Evolutionary conservation across 2,888 invertebrate genomes (phyloP).

Genomic region (Drosophila melanocephala): DNA sequence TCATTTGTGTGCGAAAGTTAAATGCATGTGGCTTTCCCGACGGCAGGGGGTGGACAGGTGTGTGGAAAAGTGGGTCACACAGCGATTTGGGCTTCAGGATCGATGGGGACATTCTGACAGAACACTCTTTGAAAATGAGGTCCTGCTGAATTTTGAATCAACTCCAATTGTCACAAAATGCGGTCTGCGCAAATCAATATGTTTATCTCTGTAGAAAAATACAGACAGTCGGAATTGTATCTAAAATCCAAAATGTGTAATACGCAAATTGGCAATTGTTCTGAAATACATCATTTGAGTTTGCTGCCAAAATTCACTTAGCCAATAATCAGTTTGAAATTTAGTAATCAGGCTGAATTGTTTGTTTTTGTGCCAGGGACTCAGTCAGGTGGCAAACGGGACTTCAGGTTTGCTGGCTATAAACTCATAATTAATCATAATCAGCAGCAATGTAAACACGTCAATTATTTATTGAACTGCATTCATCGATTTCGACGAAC

Average conservation of each 20-base stretch:
- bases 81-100: background rate
- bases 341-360: constrained; percentile 27
- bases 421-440: background rate
- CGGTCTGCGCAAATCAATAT: constrained; percentile 16
- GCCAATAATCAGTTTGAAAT: constrained; percentile 26
- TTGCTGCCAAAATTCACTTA: constrained; percentile 4
- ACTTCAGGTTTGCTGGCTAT: background rate
- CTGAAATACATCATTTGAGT: background rate
- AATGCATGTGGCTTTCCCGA: background rate
- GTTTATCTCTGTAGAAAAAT: too few relatives aligned
- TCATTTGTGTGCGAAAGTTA: background rate
- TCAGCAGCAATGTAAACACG: background rate
- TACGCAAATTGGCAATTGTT: background rate
- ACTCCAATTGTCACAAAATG: constrained; percentile 51
- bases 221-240: background rate
- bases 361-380: background rate
- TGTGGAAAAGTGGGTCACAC: background rate
- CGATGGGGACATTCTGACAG: constrained; percentile 48
- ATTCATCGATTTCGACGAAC: background rate
- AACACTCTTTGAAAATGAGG: constrained; percentile 57
- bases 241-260: background rate
- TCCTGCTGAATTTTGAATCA: constrained; percentile 55
- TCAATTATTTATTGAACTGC: background rate
- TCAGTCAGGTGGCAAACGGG: background rate
- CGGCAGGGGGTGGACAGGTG: background rate